Evolutionary conservation across 64 coral and sea anemone species (phyloP), one percentile per base, ranked within the genome.

Genomic region (Pocillopora damicornis): DNA sequence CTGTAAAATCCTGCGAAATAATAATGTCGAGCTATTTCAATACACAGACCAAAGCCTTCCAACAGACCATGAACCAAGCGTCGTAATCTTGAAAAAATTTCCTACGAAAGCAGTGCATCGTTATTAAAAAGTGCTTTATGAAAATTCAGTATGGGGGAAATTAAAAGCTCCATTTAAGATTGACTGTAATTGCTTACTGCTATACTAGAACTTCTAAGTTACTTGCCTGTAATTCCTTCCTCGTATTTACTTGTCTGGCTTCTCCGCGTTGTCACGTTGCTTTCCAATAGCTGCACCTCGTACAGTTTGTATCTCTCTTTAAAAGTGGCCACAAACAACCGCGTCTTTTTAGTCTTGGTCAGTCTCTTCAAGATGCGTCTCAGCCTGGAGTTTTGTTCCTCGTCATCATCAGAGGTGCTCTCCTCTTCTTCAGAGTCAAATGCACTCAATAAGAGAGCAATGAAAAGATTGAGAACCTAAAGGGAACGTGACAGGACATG

Each of bases 391-490:
- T 88, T 76, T 18, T 61, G 51, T 15, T 58, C 58, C 62, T 87
- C 83, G 23, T 64, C 75, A 15, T 78, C 90, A 20, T 92, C 74
- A 15, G 14, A 66, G 11, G n/a, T 45, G 37, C 58, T 69, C 15
- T 86, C 83, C 5, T 80, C 62, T 20, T 92, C 90, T 38, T 89
- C 87, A 4, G 86, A 82, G 35, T 89, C 92, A 75, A 98, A 98
- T 13, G 95, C 88, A 61, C 94, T 98, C 76, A 98, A 64, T 61
- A 98, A 83, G 11, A 98, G 87, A 72, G 95, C 95, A 2, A 98
- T 89, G 58, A 98, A 98, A 10, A 98, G 95, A 61, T 98, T 98
- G 25, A 98, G 86, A 13, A 98, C 92, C 95, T 98, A 71, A 17
- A 84, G 65, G 9, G 34, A 61, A 51, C 42, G 42, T 51, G 73